Conservation (phyloP, 2,888 invertebrate genomes). For the Oithona nana region DNA sequence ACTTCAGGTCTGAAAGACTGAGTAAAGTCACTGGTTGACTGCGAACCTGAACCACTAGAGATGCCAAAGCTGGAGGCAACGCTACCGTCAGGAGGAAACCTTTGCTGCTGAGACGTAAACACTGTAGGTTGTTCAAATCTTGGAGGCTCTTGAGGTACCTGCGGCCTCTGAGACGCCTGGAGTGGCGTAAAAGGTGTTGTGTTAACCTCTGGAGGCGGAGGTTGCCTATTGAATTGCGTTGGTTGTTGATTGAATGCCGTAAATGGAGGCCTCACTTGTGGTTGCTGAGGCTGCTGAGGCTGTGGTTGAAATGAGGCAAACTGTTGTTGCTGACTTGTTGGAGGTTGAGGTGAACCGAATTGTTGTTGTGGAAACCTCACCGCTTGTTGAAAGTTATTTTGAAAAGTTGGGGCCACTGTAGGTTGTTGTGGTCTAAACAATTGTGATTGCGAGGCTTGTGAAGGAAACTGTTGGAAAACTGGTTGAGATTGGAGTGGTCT, state of each 20-base stretch:
- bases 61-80: background rate
- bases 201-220: background rate
- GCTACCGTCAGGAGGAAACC: background rate
- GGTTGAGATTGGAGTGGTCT: constrained; percentile 1
- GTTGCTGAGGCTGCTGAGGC: background rate
- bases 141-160: background rate
- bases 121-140: background rate
- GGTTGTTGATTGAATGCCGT: background rate
- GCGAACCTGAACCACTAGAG: background rate
- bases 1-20: background rate
- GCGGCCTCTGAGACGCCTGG: background rate
- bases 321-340: too few relatives aligned
- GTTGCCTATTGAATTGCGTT: background rate
- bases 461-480: background rate
- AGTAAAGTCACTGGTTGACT: background rate
- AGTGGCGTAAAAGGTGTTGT: background rate
- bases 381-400: constrained; percentile 9
- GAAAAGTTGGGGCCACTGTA: background rate
- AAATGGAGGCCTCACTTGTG: background rate
- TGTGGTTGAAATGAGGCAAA: background rate
- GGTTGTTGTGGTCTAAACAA: background rate
- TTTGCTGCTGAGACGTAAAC: background rate
- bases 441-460: background rate
- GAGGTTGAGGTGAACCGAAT: too few relatives aligned
- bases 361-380: constrained; percentile 4